Conservation (phyloP, 1,140 invertebrate species). For the Platorchestia sp. region DNA sequence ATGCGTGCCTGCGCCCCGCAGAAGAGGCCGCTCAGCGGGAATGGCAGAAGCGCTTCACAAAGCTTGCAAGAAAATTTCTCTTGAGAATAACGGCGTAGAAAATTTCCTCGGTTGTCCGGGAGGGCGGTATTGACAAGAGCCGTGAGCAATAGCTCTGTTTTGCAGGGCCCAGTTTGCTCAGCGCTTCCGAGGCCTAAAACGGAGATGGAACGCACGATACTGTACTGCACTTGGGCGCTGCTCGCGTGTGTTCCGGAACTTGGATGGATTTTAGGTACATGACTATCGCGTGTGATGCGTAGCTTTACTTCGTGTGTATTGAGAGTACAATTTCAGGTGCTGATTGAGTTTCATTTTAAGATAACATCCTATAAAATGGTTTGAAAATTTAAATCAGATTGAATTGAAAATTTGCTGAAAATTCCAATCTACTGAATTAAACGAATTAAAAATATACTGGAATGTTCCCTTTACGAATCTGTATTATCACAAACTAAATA, state of each 20-base stretch:
- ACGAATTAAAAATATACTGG: no score
- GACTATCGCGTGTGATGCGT: not conserved
- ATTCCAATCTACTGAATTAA: no score
- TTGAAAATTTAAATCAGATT: no score
- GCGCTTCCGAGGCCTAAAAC: conserved; percentile 4
- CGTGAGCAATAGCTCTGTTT: conserved; percentile 42
- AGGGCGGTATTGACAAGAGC: conserved; percentile 37
- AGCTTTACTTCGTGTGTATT: not conserved
- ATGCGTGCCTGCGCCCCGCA: not conserved
- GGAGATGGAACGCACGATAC: conserved; percentile 5
- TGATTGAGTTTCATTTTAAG: not conserved
- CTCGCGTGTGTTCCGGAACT: not conserved
- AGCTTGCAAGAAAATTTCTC: conserved; percentile 37
- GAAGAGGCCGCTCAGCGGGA: not conserved
- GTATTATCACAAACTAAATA: no score
- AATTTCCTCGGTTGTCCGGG: conserved; percentile 6
- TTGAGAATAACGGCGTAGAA: conserved; percentile 10
- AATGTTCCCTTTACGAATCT: no score
- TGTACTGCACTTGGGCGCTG: not conserved
- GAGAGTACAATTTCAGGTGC: not conserved
- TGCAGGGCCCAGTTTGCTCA: conserved; percentile 18
- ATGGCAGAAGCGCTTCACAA: not conserved
- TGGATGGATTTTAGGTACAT: not conserved
- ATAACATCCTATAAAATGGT: not conserved
- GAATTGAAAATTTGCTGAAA: no score